These are phyloP conservation scores for Threskiornis aethiopicus DNA, from an alignment of 2,797 vertebrate species.

Conservation along the genomic window DNA sequence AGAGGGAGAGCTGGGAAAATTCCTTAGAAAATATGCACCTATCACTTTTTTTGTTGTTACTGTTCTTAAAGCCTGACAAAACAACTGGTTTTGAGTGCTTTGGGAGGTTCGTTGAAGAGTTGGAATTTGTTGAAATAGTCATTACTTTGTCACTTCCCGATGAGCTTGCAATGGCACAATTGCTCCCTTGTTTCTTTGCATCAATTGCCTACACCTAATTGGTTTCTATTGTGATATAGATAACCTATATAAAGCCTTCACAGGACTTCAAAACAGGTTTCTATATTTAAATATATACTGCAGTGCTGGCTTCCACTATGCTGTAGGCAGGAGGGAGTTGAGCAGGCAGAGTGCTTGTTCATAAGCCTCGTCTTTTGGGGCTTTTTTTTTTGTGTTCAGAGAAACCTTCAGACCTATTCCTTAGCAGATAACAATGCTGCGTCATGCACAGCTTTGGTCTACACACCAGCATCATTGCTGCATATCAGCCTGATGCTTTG, in stretches of 20 bases:
- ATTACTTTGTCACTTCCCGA: accelerated
- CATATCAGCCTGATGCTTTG: neutral
- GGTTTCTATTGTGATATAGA: neutral
- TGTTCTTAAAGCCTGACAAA: neutral
- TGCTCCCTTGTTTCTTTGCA: neutral
- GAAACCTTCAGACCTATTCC: neutral
- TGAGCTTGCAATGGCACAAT: neutral
- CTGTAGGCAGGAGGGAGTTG: neutral
- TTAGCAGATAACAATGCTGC: neutral
- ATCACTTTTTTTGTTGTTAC: neutral
- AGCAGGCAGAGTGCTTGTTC: neutral
- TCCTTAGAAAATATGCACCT: neutral
- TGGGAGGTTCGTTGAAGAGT: neutral
- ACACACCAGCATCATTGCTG: neutral
- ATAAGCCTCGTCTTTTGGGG: neutral
- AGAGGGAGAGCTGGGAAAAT: neutral
- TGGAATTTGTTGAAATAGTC: neutral
- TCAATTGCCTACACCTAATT: neutral
- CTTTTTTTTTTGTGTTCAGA: neutral
- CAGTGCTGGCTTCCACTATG: neutral
- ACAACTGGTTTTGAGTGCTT: neutral
- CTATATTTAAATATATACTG: neutral
- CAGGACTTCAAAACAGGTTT: neutral
- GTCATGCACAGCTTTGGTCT: neutral
- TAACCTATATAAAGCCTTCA: neutral